Evolutionary conservation across 2,888 invertebrate species (phyloP).

Genomic region (Monopis laevigella): DNA sequence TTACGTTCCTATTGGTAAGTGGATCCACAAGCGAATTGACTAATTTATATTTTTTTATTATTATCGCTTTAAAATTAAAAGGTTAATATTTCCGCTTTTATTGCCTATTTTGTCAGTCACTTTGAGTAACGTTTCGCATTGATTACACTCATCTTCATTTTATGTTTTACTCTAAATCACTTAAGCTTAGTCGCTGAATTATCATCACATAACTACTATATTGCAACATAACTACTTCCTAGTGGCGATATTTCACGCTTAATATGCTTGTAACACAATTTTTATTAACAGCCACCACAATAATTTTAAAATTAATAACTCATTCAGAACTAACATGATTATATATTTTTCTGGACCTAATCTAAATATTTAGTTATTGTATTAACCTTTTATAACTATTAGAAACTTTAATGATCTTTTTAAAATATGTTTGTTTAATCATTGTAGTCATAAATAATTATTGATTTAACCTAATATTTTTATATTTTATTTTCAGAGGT

Average conservation of each 20-base stretch:
- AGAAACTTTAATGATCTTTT: not conserved
- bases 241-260: no score
- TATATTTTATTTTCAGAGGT: slow-evolving; percentile 45
- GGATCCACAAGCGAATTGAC: slow-evolving; percentile 45
- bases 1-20: slow-evolving; percentile 66
- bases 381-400: no score
- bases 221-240: no score
- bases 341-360: no score
- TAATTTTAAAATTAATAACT: no score
- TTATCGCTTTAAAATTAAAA: slow-evolving; percentile 37
- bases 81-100: slow-evolving; percentile 30
- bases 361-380: no score
- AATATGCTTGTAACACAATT: no score
- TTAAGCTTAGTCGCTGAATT: slow-evolving; percentile 40
- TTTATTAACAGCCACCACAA: no score
- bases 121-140: slow-evolving; percentile 67
- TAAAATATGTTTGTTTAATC: slow-evolving; percentile 1
- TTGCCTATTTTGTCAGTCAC: slow-evolving; percentile 40
- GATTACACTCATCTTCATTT: slow-evolving; percentile 49
- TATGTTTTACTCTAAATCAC: slow-evolving; percentile 25
- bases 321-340: no score
- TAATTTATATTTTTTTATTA: slow-evolving; percentile 34
- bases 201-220: no score
- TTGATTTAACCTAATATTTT: no score
- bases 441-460: slow-evolving; percentile 18